Percentiles rank a stretch among this genome's conserved stretches.
Conservation (phyloP, 2,113 vertebrate genomes). For the Sceloporus tristichus region DNA sequence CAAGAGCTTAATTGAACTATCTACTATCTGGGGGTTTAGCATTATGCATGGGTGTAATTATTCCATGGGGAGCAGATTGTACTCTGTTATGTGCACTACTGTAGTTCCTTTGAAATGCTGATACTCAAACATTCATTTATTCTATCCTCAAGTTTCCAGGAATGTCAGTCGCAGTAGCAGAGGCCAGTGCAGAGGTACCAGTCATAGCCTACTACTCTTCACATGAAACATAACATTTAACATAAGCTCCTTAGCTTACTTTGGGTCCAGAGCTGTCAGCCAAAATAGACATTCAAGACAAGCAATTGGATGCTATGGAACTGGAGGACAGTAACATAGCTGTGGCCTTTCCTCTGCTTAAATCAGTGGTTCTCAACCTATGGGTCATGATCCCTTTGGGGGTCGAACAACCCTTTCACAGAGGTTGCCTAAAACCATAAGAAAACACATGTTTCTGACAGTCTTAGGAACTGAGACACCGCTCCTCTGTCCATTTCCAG, state of each 20-base stretch:
- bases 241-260: not conserved
- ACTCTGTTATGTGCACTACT: not conserved
- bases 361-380: too few species aligned
- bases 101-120: not conserved
- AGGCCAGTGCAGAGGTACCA: not conserved
- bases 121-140: not conserved
- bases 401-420: too few species aligned
- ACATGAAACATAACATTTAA: not conserved
- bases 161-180: too few species aligned
- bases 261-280: not conserved
- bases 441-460: too few species aligned
- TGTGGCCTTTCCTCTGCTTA: not conserved
- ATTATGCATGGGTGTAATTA: constrained; percentile 25
- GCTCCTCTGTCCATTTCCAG: too few species aligned
- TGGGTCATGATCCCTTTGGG: too few species aligned
- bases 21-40: not conserved
- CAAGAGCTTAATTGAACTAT: not conserved
- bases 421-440: too few species aligned
- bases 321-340: not conserved
- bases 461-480: too few species aligned
- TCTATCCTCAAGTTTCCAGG: not conserved
- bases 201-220: not conserved
- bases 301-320: not conserved
- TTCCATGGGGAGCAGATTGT: not conserved
- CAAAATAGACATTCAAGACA: not conserved